Percentiles rank a stretch among this genome's conserved stretches.
Conservation (phyloP, 2,888 invertebrate genomes). For the Cantharis lateralis region DNA sequence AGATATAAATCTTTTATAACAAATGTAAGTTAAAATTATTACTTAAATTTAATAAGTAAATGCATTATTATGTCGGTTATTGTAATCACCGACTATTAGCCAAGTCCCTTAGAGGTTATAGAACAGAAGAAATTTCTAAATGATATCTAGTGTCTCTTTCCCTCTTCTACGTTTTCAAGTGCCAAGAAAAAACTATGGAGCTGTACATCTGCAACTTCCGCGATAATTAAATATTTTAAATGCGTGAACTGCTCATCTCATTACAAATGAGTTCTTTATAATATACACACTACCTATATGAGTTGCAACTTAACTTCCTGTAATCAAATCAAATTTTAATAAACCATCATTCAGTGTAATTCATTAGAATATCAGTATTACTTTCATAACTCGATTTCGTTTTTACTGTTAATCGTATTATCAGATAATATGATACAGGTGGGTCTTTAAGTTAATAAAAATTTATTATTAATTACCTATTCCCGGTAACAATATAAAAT, state of each 20-base stretch:
- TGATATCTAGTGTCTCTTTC: not conserved
- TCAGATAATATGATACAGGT: not conserved
- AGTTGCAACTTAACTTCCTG: slow-evolving; percentile 36
- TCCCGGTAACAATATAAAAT: too few relatives aligned
- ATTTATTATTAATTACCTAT: not conserved
- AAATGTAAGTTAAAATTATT: not conserved
- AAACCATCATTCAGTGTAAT: slow-evolving; percentile 32
- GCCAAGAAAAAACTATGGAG: slow-evolving; percentile 1
- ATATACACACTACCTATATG: slow-evolving; percentile 9
- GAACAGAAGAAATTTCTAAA: not conserved
- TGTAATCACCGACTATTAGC: not conserved
- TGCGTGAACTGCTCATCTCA: not conserved
- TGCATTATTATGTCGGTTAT: not conserved
- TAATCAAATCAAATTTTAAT: slow-evolving; percentile 37
- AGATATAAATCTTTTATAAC: not conserved
- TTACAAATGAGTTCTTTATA: not conserved
- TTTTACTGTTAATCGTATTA: slow-evolving; percentile 27
- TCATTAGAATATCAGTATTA: slow-evolving; percentile 32
- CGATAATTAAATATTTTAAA: slow-evolving; percentile 18
- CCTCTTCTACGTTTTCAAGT: not conserved
- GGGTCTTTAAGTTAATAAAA: not conserved
- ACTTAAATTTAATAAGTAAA: not conserved
- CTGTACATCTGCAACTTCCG: slow-evolving; percentile 20
- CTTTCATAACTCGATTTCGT: slow-evolving; percentile 27
- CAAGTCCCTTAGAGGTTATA: not conserved